These are phyloP conservation scores for Gobius niger DNA, from an alignment of 2,113 vertebrate species.

Conservation along the genomic window DNA sequence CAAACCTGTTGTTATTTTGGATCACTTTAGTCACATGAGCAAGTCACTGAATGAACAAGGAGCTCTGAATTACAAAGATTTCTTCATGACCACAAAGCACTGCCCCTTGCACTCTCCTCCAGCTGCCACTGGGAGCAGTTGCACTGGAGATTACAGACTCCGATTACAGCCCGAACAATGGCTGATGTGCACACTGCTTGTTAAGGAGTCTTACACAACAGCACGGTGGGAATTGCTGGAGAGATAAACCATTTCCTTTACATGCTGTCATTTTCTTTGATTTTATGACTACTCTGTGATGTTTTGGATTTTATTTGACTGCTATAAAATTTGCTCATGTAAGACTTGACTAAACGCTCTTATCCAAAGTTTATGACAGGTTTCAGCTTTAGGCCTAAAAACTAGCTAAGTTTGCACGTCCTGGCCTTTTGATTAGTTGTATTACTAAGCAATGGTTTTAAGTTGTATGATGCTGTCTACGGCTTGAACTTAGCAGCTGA, in stretches of 20 bases:
- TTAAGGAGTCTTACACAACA: conserved; percentile 45
- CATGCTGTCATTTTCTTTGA: no score
- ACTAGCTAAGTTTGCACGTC: no score
- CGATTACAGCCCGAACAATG: conserved; percentile 59
- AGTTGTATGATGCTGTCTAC: neutral
- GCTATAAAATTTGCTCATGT: no score
- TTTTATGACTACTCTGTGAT: no score
- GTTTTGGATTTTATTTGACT: no score
- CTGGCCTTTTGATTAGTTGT: no score
- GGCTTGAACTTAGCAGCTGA: neutral
- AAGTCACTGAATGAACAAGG: neutral
- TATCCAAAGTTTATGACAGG: no score
- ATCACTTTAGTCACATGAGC: neutral
- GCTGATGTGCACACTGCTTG: conserved; percentile 41
- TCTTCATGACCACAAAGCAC: neutral
- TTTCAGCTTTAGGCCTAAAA: no score
- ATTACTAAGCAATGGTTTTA: no score
- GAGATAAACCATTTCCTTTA: neutral
- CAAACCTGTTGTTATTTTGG: no score
- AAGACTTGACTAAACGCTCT: no score
- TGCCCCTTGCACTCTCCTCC: conserved; percentile 1
- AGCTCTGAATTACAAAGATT: neutral
- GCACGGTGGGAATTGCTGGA: conserved; percentile 25
- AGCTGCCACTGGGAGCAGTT: conserved; percentile 20
- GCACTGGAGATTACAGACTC: conserved; percentile 58